Percentiles rank a stretch among this genome's conserved stretches.
These are phyloP conservation scores for Rana temporaria DNA, from an alignment of 2,113 vertebrate genomes.

Conservation along the genomic window DNA sequence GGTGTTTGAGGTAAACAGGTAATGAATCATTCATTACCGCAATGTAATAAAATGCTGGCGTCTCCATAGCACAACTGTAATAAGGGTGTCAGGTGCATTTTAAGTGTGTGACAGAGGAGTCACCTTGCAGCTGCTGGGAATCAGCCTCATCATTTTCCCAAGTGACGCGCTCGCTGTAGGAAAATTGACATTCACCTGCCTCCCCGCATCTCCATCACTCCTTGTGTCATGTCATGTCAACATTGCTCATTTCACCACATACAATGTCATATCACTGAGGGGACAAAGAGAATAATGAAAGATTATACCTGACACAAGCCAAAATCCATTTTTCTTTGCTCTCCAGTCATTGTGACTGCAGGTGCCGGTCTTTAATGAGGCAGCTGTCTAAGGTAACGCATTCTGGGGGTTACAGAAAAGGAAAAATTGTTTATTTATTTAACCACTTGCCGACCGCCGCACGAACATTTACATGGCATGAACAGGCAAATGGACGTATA, in stretches of 20 bases:
- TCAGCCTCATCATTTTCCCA: background rate
- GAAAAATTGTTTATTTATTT: too few species aligned
- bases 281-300: background rate
- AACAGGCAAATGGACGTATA: too few species aligned
- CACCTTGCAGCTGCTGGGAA: slow-evolving; percentile 5
- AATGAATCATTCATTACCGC: background rate
- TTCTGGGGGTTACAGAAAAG: too few species aligned
- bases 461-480: too few species aligned
- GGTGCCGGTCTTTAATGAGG: too few species aligned
- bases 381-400: too few species aligned
- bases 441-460: too few species aligned
- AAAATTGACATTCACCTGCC: background rate
- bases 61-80: slow-evolving; percentile 2
- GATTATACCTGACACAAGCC: background rate
- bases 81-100: slow-evolving; percentile 15
- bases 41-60: slow-evolving; percentile 8
- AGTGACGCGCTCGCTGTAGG: background rate
- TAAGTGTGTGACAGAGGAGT: slow-evolving; percentile 1
- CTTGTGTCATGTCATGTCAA: background rate
- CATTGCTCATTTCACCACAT: background rate
- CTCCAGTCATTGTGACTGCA: too few species aligned
- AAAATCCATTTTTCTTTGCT: background rate
- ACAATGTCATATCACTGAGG: background rate
- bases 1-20: background rate
- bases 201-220: background rate